Evolutionary conservation across 2,113 vertebrate species (phyloP).

Genomic region (Rhegmatorhina hoffmannsi): DNA sequence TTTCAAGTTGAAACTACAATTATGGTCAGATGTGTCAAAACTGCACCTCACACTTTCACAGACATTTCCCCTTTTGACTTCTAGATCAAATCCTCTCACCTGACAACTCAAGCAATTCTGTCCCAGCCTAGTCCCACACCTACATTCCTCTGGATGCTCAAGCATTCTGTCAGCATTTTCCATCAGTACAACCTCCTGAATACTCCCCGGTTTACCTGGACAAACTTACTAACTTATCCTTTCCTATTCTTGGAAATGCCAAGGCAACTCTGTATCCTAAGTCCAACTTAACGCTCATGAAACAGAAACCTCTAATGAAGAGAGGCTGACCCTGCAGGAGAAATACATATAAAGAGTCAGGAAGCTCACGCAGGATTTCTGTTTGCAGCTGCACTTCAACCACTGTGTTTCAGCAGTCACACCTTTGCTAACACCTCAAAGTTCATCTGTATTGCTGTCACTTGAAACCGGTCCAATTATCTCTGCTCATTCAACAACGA

Average conservation of each 20-base stretch:
- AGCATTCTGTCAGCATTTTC: background rate
- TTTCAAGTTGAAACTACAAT: background rate
- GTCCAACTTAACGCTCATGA: background rate
- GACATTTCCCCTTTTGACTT: background rate
- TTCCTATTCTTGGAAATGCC: background rate
- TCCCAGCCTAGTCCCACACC: background rate
- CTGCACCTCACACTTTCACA: background rate
- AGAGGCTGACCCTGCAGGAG: background rate
- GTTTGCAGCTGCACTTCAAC: background rate
- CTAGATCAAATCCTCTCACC: background rate
- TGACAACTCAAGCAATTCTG: background rate
- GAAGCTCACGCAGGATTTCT: background rate
- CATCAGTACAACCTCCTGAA: background rate
- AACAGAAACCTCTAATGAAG: background rate
- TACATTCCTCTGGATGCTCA: background rate
- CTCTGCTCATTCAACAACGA: conserved; percentile 19
- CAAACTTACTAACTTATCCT: background rate
- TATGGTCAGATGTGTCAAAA: conserved; percentile 1
- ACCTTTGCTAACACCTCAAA: background rate
- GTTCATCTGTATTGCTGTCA: conserved; percentile 3
- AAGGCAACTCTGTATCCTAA: background rate
- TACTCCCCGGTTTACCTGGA: background rate
- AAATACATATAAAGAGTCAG: background rate
- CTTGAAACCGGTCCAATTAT: conserved; percentile 3
- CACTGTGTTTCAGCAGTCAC: background rate